Conservation (phyloP, 2,113 vertebrate genomes). For the Corydoras sp. region DNA sequence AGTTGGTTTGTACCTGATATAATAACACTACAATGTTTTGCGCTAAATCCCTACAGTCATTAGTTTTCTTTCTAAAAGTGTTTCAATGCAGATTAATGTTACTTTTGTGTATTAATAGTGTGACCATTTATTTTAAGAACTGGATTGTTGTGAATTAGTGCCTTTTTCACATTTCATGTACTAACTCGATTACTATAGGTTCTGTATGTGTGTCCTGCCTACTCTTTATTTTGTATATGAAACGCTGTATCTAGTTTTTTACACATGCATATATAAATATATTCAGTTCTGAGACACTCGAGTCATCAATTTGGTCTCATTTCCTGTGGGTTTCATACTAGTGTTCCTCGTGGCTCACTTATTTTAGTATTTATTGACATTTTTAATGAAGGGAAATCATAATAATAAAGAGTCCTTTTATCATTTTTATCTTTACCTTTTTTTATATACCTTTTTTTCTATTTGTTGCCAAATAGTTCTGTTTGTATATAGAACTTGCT, state of each 20-base stretch:
- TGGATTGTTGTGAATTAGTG: slow-evolving; percentile 72
- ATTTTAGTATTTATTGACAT: too few species aligned
- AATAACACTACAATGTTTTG: slow-evolving; percentile 38
- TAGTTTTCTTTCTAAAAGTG: neutral
- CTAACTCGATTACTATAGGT: slow-evolving; percentile 50
- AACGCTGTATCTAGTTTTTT: slow-evolving; percentile 39
- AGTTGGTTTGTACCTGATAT: slow-evolving; percentile 5
- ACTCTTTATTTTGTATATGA: slow-evolving; percentile 62
- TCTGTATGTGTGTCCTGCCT: slow-evolving; percentile 45
- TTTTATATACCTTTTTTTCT: too few species aligned
- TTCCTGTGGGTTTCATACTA: too few species aligned
- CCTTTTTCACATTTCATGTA: slow-evolving; percentile 72
- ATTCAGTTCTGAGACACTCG: neutral
- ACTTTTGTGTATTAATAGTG: slow-evolving; percentile 46
- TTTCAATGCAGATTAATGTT: slow-evolving; percentile 10
- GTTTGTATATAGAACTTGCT: too few species aligned
- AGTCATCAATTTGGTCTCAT: neutral
- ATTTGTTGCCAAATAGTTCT: too few species aligned
- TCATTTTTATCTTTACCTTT: too few species aligned
- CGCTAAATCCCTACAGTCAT: slow-evolving; percentile 20
- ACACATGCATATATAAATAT: slow-evolving; percentile 36
- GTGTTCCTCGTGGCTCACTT: too few species aligned
- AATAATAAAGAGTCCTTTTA: too few species aligned
- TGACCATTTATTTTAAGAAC: slow-evolving; percentile 49
- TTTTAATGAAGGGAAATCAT: too few species aligned